Base-by-base conservation (phyloP, 2,888 invertebrate species). In the Heteromyza rotundicornis region DNA sequence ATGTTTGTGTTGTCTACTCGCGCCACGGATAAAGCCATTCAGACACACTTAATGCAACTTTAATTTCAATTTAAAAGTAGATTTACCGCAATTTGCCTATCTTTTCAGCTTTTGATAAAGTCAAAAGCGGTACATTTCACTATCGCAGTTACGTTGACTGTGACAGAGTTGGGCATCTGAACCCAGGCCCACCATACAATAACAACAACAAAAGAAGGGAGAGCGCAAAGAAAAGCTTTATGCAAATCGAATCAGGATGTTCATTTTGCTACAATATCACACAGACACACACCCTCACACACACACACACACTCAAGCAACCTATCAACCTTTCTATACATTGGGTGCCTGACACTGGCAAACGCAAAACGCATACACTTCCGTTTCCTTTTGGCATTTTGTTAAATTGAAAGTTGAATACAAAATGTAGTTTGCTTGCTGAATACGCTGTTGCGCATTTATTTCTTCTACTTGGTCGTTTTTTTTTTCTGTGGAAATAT, bases 221-320 rank as follows among this genome's bases (percentile, higher is more conserved):
- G 17, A 35, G 35, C 20, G 53, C 24, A 24, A 27, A 12, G 14
- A 27, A 27, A 16, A 52, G 63, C 53, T 69, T 64, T 69, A 70
- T 73, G 69, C 72, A 71, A 73, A 72, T 73, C 68, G 68, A 73
- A 72, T 71, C 66, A 71, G 66, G 63, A 63, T 64, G 61, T 62
- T 66, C 66, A 62, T 66, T 66, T 63, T 60, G 57, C 62, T 51
- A 57, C 60, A 56, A 60, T 58, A 36, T 58, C 52, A 52, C 40
- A 52, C 47, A 40, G 14, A n/a, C 40, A 40, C n/a, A 14, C 40
- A 24, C 40, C 7, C 23, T 22, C 23, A 49, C 32, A 57, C 22
- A 50, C 35, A 50, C 35, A 55, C 40, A 35, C 35, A 2, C 17
- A 7, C n/a, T 8, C 40, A 40, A 40, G 12, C 12, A 3, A 40